Conservation (phyloP, 2,113 vertebrate species). For the Neodontobutis hainanensis region DNA sequence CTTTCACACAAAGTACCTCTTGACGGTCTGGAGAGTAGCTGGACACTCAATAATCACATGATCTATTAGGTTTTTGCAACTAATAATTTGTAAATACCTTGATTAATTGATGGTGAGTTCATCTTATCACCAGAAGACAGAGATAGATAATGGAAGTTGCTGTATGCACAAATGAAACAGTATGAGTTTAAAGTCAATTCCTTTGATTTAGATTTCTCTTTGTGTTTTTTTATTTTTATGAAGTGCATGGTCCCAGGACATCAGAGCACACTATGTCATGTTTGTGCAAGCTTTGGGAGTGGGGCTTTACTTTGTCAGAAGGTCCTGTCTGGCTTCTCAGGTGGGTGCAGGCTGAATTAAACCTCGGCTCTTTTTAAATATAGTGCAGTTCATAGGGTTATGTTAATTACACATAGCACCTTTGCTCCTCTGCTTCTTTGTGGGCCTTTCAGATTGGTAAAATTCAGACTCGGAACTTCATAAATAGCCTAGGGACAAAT, state of each 20-base stretch:
- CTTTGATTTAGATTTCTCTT: background rate
- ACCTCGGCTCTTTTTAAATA: constrained; percentile 44
- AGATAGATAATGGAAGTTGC: background rate
- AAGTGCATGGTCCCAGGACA: constrained; percentile 39
- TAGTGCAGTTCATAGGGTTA: constrained; percentile 40
- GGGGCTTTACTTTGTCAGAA: constrained; percentile 49
- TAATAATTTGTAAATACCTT: background rate
- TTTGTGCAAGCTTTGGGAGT: constrained; percentile 10
- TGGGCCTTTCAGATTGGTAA: constrained; percentile 14
- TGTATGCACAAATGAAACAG: background rate
- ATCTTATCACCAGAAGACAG: background rate
- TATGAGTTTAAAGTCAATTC: background rate
- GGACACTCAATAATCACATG: background rate
- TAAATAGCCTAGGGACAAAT: background rate
- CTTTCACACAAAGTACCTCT: constrained; percentile 11
- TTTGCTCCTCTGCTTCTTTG: constrained; percentile 13
- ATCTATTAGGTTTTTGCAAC: background rate
- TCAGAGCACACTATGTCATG: constrained; percentile 5
- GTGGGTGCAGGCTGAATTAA: constrained; percentile 56
- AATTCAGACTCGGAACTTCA: background rate
- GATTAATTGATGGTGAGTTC: background rate
- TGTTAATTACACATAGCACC: constrained; percentile 51
- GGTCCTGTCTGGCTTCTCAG: constrained; percentile 52
- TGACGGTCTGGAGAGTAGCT: constrained; percentile 11
- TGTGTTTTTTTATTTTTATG: constrained; percentile 36